phyloP scores from a whole-genome alignment of 2,888 invertebrate genomes.

The Eupithecia inturbata region DNA sequence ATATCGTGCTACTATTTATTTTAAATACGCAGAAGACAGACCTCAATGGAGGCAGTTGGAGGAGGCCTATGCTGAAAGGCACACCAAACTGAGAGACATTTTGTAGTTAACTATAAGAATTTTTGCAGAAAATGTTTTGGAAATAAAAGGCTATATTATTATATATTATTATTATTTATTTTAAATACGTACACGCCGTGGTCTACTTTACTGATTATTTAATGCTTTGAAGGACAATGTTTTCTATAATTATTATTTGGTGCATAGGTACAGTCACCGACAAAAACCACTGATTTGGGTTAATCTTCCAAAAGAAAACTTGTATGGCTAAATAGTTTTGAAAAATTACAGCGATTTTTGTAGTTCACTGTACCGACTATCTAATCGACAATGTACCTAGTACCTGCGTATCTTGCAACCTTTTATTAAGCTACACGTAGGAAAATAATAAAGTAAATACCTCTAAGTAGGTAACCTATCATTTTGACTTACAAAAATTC shows the following conservation, averaged over 20 bases:
- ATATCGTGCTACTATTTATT: not conserved
- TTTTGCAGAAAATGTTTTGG: too few species aligned
- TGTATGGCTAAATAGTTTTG: not conserved
- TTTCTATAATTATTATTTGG: not conserved
- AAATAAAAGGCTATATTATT: too few species aligned
- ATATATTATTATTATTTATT: too few species aligned
- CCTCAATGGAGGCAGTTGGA: too few species aligned
- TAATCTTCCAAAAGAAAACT: not conserved
- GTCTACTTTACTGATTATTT: not conserved
- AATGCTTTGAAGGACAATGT: not conserved
- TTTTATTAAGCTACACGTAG: not conserved
- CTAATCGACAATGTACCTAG: not conserved
- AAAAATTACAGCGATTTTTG: not conserved
- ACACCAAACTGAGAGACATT: too few species aligned
- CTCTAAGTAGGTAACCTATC: slow-evolving; percentile 6
- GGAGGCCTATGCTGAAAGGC: too few species aligned
- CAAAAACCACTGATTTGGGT: not conserved
- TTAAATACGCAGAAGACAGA: too few species aligned
- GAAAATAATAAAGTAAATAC: not conserved
- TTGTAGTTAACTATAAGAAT: too few species aligned
- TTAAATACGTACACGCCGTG: not conserved
- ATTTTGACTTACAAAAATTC: slow-evolving; percentile 10
- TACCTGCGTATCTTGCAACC: not conserved
- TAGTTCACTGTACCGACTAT: not conserved
- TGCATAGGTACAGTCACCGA: not conserved